These are phyloP conservation scores for Oryzias melastigma DNA, from an alignment of 2,113 vertebrate genomes.

Conservation along the genomic window DNA sequence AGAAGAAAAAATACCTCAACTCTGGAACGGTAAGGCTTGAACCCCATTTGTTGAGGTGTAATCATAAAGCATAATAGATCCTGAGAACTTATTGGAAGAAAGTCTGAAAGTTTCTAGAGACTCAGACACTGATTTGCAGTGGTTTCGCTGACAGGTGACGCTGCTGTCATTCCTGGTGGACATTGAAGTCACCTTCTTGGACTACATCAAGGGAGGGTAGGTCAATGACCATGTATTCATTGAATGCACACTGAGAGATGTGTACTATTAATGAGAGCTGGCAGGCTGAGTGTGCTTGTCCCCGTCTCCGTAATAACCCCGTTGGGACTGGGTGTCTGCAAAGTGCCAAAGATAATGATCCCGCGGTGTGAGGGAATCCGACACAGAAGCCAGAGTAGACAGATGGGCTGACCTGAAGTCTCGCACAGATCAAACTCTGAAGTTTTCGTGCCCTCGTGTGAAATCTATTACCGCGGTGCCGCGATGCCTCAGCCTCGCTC, in stretches of 20 bases:
- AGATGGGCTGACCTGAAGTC: conserved; percentile 39
- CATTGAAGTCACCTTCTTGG: conserved; percentile 97
- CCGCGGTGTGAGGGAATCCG: conserved; percentile 18
- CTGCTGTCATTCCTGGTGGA: conserved; percentile 97
- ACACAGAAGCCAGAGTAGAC: conserved; percentile 24
- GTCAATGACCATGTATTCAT: conserved; percentile 48
- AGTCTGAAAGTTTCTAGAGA: neutral
- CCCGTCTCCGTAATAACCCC: conserved; percentile 25
- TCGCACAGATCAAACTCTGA: conserved; percentile 7
- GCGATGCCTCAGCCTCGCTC: neutral
- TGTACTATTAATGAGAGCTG: conserved; percentile 37
- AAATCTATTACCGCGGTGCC: conserved; percentile 15
- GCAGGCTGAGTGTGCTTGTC: conserved; percentile 20
- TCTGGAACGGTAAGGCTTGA: conserved; percentile 88
- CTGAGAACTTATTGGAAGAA: too few species aligned
- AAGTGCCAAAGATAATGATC: conserved; percentile 49
- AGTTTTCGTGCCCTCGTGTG: conserved; percentile 12
- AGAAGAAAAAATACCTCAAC: conserved; percentile 98
- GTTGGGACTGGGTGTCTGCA: conserved; percentile 30
- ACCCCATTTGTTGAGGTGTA: neutral
- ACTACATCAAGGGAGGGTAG: conserved; percentile 99
- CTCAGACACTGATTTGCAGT: rapidly evolving
- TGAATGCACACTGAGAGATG: conserved; percentile 1
- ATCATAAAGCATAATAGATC: too few species aligned
- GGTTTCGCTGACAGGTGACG: conserved; percentile 84